A percentile compares a stretch with the other conserved stretches of the same genome.
Evolutionary conservation across 2,113 vertebrate species (phyloP).

Genomic region (Indicator maculatus): DNA sequence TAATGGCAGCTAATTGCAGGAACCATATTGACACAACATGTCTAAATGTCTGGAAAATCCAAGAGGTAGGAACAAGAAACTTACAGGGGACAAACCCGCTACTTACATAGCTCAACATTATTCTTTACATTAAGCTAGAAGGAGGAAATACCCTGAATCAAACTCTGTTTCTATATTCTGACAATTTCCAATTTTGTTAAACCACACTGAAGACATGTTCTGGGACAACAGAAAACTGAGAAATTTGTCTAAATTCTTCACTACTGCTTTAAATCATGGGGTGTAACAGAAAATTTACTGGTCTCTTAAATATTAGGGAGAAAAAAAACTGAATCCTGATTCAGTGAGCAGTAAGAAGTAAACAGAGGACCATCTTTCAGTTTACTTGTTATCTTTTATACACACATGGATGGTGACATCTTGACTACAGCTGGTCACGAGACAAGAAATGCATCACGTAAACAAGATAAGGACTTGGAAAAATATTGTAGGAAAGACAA

Average conservation of each 20-base stretch:
- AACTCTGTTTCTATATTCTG: not conserved
- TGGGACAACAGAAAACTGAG: not conserved
- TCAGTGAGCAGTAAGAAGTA: not conserved
- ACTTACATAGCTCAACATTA: not conserved
- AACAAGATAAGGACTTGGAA: not conserved
- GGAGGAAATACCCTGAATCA: not conserved
- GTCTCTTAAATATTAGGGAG: not conserved
- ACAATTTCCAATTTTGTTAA: not conserved
- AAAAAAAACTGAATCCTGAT: not conserved
- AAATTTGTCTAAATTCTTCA: not conserved
- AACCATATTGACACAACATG: not conserved
- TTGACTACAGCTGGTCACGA: not conserved
- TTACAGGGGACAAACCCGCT: not conserved
- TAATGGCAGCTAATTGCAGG: not conserved
- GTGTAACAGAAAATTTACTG: not conserved
- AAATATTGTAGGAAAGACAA: no score
- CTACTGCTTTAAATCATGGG: not conserved
- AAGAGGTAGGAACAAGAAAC: not conserved
- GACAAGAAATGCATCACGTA: not conserved
- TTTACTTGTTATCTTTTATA: conserved; percentile 19
- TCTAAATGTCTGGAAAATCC: not conserved
- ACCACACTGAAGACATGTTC: not conserved
- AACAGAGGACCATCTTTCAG: not conserved
- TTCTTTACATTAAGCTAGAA: not conserved
- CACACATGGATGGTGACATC: not conserved